Evolutionary conservation across 2,113 vertebrate genomes (phyloP), one percentile per base, ranked within the genome.

Genomic region (Gavialis gangeticus): DNA sequence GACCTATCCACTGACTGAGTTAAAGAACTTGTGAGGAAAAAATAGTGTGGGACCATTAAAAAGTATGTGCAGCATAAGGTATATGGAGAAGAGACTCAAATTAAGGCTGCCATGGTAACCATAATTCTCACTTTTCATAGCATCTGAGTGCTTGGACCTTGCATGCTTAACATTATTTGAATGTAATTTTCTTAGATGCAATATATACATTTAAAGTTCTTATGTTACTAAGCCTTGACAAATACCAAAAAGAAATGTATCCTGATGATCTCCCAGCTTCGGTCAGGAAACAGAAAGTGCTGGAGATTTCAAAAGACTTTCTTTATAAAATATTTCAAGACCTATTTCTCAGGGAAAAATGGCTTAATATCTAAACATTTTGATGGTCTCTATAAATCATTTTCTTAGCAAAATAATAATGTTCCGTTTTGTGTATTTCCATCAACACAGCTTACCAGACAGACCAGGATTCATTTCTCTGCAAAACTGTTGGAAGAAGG

Each of bases 361-460:
- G n/a, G 18, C 18, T 69, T 34, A 69, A 34, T 12, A 11, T 69
- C 66, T 30, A 69, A 34, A 34, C 30, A n/a, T 34, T 69, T 34
- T n/a, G 28, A 19, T 69, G 66, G 34, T 34, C 10, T 19, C 30
- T 34, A 10, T 69, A 30, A 34, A 66, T 16, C 17, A 21, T 34
- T 19, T 34, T 69, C 34, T 21, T 69, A 69, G 30, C 66, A 69
- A 34, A 19, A 21, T 34, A 69, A 22, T 69, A 34, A 69, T 69
- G 10, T 34, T 69, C 62, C 19, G 3, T 11, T 69, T 6, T 15
- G 28, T 69, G 28, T 4, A 0, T 30, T 80, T 8, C 27, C 67
- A 56, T 12, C 37, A 24, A 0, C 11, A 0, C 0, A 0, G 5
- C 6, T 19, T 84, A 11, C 0, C 10, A 3, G 27, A 60, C 22